These are phyloP conservation scores for Neotoxoptera formosana DNA, from an alignment of 1,140 invertebrate genomes.

Conservation along the genomic window DNA sequence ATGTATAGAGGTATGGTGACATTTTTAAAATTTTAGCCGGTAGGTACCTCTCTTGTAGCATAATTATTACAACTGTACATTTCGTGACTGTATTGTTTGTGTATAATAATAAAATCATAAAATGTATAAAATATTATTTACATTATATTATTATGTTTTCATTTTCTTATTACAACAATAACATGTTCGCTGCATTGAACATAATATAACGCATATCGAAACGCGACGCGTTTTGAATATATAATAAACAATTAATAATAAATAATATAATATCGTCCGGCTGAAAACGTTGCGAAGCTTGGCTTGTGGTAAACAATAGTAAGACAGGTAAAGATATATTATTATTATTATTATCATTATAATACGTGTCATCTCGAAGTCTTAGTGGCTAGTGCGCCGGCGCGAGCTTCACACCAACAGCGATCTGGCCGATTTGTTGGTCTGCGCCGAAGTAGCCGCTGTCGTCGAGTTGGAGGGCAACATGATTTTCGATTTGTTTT, in stretches of 20 bases:
- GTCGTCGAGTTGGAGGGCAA: slow-evolving; percentile 33
- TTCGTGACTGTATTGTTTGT: neutral
- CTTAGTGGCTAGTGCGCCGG: neutral
- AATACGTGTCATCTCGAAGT: no score
- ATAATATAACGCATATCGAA: neutral
- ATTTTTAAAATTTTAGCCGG: neutral
- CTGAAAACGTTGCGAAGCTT: neutral
- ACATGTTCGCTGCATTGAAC: neutral
- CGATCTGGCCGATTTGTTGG: slow-evolving; percentile 22
- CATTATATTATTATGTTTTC: neutral
- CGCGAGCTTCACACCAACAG: neutral
- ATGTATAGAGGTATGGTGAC: neutral
- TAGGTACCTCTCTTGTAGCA: neutral
- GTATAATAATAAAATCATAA: neutral
- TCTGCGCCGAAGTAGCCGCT: neutral
- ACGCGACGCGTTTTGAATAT: neutral
- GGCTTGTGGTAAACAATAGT: neutral
- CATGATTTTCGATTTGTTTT: slow-evolving; percentile 49
- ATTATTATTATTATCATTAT: neutral
- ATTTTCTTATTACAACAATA: neutral
- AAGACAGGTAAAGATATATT: neutral
- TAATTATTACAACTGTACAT: neutral
- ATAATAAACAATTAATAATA: neutral
- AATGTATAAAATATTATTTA: neutral
- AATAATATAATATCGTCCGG: neutral